Evolutionary conservation across 30 jellyfish, hydroid and myxozoan genomes (phyloP).

Genomic region (Aurelia sp.): DNA sequence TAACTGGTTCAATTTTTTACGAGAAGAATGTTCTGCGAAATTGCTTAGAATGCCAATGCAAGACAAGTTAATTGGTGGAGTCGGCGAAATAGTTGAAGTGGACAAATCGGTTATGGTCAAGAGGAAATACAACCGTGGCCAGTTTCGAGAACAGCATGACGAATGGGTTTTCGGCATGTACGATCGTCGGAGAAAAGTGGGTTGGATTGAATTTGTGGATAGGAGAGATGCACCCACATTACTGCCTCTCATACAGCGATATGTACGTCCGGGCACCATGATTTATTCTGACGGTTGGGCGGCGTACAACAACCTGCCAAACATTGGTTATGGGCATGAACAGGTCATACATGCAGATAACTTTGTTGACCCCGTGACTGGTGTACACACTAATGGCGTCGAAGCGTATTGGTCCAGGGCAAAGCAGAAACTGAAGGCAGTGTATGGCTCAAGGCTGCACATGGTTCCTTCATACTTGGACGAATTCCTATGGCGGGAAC

Average conservation of each 20-base stretch:
- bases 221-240: constrained; percentile 9
- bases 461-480: no score
- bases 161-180: constrained; percentile 56
- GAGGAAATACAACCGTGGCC: constrained; percentile 43
- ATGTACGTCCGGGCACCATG: constrained; percentile 24
- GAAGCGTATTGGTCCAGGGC: background rate
- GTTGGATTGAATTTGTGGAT: constrained; percentile 3
- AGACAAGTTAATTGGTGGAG: no score
- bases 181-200: constrained; percentile 3
- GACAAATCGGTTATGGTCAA: constrained; percentile 17
- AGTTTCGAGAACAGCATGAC: constrained; percentile 3
- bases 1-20: constrained; percentile 45
- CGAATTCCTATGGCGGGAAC: no score
- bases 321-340: no score
- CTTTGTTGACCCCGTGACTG: constrained; percentile 24
- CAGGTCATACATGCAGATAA: constrained; percentile 20
- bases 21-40: constrained; percentile 36
- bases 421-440: no score
- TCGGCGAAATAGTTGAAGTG: constrained; percentile 42
- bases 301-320: constrained; percentile 8
- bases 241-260: no score
- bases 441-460: no score
- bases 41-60: constrained; percentile 36
- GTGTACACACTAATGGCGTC: constrained; percentile 19
- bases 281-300: constrained; percentile 39